A percentile compares a stretch with the other conserved stretches of the same genome.
Conservation (phyloP, 2,888 invertebrate species). For the Meteorus cinctellus region DNA sequence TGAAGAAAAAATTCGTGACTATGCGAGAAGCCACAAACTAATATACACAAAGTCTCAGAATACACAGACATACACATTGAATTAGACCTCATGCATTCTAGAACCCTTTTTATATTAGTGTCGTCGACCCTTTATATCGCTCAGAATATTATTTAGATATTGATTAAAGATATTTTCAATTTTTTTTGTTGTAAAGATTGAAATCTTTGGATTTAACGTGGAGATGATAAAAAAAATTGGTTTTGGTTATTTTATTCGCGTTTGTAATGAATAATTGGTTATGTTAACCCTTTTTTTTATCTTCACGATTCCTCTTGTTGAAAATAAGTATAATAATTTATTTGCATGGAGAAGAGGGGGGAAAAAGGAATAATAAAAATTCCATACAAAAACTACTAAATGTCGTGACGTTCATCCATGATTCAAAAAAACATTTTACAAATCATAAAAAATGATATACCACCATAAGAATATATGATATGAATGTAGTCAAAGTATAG, state of each 20-base stretch:
- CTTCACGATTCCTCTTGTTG: too few relatives aligned
- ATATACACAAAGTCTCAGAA: constrained; percentile 26
- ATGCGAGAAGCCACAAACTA: constrained; percentile 31
- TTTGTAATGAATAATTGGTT: too few relatives aligned
- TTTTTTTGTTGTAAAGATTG: background rate
- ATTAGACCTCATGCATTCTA: constrained; percentile 4
- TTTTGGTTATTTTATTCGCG: too few relatives aligned
- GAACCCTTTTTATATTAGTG: background rate
- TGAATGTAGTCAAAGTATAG: constrained; percentile 50
- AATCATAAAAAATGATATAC: constrained; percentile 70
- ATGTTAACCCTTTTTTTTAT: background rate
- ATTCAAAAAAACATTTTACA: constrained; percentile 60
- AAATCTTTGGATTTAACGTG: too few relatives aligned
- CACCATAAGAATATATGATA: constrained; percentile 44
- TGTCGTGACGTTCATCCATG: constrained; percentile 9
- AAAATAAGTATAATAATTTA: background rate
- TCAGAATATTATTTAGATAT: constrained; percentile 19
- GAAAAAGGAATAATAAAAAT: too few relatives aligned
- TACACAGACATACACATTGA: constrained; percentile 25
- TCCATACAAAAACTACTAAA: background rate
- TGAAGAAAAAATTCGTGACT: constrained; percentile 32
- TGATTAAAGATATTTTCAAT: constrained; percentile 5
- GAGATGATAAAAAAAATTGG: too few relatives aligned
- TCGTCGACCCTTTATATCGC: constrained; percentile 23
- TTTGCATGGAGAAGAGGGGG: background rate